Base-by-base conservation (phyloP, 2,888 invertebrate genomes). In the Troglohyphantes excavatus region DNA sequence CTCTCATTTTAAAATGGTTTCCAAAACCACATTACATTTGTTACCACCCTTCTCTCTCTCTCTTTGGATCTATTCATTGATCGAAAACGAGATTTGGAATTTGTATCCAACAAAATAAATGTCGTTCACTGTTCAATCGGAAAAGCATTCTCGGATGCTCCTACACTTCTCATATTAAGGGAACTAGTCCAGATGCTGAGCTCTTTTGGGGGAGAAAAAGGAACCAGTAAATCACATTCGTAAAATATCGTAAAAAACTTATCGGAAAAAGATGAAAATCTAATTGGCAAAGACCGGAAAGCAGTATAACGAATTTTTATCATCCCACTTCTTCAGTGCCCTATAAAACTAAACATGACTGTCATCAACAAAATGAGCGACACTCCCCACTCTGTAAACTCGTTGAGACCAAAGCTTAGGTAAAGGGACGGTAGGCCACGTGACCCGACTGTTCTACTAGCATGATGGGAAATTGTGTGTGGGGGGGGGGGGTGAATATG, bases 191-290 rank as follows among this genome's bases (percentile, higher is more conserved):
- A 68, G 43, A 67, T 68, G 67, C 53, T 29, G 53, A 68, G 53
- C 67, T 68, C 67, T 29, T 68, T n/a, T 21, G 27, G 43, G 46
- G 53, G 29, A 84, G 53, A 84, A 67, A 84, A 53, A 43, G 53
- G 75, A 19, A 19, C 27, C 46, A 61, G 65, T 79, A 87, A 81
- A 87, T 87, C 72, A 79, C 87, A 81, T 81, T 73, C 39, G 65
- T 63, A 73, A 81, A 63, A 72, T 79, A 73, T 75, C 65, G 84
- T 70, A 76, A 81, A 67, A 76, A 53, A 46, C 65, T 73, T 87
- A 87, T 87, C 72, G 87, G 79, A 73, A 79, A 87, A 46, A 81
- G 68, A 81, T 81, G 63, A 81, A 87, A 87, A 79, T 72, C 61
- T 81, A 73, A 87, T 87, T 81, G 72, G n/a, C 72, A 65, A 53